Evolutionary conservation across 2,797 vertebrate species (phyloP), one percentile per base, ranked within the genome.

Genomic region (Dermochelys coriacea): DNA sequence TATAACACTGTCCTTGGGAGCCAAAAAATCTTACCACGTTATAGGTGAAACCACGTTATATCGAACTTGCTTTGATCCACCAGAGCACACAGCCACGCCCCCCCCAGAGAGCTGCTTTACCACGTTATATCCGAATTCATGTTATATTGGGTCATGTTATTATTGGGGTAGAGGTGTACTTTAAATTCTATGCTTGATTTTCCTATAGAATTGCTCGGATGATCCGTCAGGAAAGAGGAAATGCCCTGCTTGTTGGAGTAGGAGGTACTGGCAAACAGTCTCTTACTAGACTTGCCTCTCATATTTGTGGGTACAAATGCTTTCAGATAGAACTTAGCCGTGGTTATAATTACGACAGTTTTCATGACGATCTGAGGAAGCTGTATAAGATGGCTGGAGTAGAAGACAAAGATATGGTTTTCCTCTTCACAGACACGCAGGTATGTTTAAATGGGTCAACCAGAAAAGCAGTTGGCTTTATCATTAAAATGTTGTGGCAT

Each of bases 391-490:
- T 99, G 98, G 99, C 99, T 21, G 99, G 99, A 1, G 96, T 99
- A 18, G 98, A 99, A 51, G 98, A 98, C 93, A 98, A 98, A 94
- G 97, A 99, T 94, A 99, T 98, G 98, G 99, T 99, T 89, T 99
- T 99, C 95, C 99, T 99, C 87, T 99, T 99, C 97, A 99, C 99
- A 0, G 99, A 99, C 91, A 99, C 98, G 50, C 99, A 99, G 99
- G 99, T 99, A 96, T 27, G 4, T 47, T 86, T 41, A 87, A 80
- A 79, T 34, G 64, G 34, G 31, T 75, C 51, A 68, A n/a, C 10
- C 45, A 29, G 82, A 94, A 86, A 85, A 34, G 2, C 14, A 31
- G 49, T 75, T 80, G 4, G 19, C 34, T 80, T 80, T 84, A 64
- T 34, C 31, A 27, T 54, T 59, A 74, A 86, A 85, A 59, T 51